Evolutionary conservation across 1,140 invertebrate species (phyloP).

Genomic region (Nomia melanderi): DNA sequence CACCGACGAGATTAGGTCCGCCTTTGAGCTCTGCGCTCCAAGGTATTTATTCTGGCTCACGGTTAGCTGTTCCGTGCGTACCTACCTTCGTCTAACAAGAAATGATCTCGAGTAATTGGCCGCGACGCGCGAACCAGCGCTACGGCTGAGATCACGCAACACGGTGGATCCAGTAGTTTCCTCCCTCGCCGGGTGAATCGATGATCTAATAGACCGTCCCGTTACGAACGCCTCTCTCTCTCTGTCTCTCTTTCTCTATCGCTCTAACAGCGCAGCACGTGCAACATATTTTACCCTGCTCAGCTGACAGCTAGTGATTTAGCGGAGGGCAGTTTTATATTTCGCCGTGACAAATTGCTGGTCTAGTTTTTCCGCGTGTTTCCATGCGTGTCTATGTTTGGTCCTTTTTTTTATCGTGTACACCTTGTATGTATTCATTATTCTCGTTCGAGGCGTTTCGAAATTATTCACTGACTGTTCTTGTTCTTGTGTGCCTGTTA

Average conservation of each 20-base stretch:
- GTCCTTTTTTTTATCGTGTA: no score
- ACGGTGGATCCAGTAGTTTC: background rate
- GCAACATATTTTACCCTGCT: background rate
- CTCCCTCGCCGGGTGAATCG: background rate
- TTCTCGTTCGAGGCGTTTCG: no score
- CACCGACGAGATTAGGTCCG: background rate
- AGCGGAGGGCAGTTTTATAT: background rate
- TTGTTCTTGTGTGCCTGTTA: no score
- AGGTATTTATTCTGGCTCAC: background rate
- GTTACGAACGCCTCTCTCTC: background rate
- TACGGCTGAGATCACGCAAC: background rate
- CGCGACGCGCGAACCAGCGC: background rate
- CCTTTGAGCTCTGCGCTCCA: background rate
- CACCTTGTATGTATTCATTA: no score
- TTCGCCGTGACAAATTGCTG: background rate
- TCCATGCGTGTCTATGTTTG: background rate
- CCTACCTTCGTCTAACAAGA: constrained; percentile 8
- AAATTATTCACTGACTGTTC: no score
- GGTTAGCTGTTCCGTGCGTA: background rate
- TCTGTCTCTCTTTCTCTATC: background rate
- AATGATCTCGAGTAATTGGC: constrained; percentile 2
- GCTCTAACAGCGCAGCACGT: background rate
- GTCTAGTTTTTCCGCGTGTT: background rate
- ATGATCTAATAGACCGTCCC: constrained; percentile 16
- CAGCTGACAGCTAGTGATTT: background rate